Evolutionary conservation across 2,797 vertebrate species (phyloP).

Genomic region (Channallabes apus): DNA sequence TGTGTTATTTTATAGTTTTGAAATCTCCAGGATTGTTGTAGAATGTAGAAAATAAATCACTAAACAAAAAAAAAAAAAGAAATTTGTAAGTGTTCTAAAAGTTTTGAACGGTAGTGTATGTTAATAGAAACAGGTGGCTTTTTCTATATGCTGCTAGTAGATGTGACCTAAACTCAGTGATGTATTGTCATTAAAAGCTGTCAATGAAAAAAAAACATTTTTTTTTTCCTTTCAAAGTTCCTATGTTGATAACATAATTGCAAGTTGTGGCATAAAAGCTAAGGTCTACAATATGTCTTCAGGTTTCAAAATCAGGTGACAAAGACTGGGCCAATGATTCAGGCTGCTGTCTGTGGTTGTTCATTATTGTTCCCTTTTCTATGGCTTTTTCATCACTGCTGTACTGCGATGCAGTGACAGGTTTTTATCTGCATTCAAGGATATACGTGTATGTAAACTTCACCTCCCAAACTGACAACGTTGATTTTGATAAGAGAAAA

Average conservation of each 20-base stretch:
- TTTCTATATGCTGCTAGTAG: not conserved
- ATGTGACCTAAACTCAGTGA: not conserved
- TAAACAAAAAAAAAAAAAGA: too few species aligned
- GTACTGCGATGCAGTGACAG: slow-evolving; percentile 8
- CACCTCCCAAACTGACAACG: slow-evolving; percentile 8
- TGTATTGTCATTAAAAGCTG: not conserved
- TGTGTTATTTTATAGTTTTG: too few species aligned
- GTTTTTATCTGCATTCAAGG: slow-evolving; percentile 12
- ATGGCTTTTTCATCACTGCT: slow-evolving; percentile 18
- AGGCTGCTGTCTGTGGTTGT: slow-evolving; percentile 20
- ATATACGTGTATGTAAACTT: slow-evolving; percentile 25
- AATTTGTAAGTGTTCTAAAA: too few species aligned
- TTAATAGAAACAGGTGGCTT: not conserved
- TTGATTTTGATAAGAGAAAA: slow-evolving; percentile 21
- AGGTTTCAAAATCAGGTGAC: not conserved
- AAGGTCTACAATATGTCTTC: not conserved
- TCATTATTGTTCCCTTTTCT: slow-evolving; percentile 23
- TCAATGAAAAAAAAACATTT: not conserved
- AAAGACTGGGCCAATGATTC: not conserved
- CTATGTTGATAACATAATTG: not conserved
- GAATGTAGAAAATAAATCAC: too few species aligned
- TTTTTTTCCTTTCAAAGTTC: too few species aligned
- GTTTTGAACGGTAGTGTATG: too few species aligned
- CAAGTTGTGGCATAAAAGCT: not conserved
- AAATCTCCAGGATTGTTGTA: too few species aligned